Evolutionary conservation across 2,888 invertebrate genomes (phyloP).

Genomic region (Tipula vernalis): DNA sequence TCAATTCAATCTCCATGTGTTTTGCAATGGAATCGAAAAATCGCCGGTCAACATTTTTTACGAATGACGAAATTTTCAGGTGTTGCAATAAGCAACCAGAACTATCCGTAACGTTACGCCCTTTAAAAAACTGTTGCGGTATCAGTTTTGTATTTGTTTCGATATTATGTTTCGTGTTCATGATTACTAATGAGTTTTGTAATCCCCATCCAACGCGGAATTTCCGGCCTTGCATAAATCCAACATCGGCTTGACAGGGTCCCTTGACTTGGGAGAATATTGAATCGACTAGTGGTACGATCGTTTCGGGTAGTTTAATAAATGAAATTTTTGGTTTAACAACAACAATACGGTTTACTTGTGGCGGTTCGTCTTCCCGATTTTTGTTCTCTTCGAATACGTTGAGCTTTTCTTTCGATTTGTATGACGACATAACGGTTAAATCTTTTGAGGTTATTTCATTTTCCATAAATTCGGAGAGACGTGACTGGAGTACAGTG

Average conservation of each 20-base stretch:
- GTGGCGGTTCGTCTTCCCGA: not conserved
- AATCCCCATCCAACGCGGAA: constrained; percentile 67
- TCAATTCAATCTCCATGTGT: constrained; percentile 51
- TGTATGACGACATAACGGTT: not conserved
- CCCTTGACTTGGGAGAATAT: constrained; percentile 26
- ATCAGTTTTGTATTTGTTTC: constrained; percentile 16
- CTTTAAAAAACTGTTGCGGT: constrained; percentile 20
- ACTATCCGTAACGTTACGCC: constrained; percentile 24
- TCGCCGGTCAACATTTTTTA: constrained; percentile 17
- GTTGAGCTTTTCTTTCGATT: not conserved
- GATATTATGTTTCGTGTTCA: constrained; percentile 30
- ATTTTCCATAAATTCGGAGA: not conserved
- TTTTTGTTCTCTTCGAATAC: not conserved
- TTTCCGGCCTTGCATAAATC: constrained; percentile 47
- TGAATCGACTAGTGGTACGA: constrained; percentile 32
- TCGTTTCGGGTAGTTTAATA: constrained; percentile 31
- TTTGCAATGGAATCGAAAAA: constrained; percentile 44
- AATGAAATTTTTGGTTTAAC: constrained; percentile 36
- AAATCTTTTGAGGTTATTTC: not conserved
- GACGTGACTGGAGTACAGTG: not conserved
- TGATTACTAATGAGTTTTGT: constrained; percentile 43
- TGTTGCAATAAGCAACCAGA: constrained; percentile 25
- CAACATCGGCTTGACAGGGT: constrained; percentile 41
- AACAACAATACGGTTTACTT: constrained; percentile 19
- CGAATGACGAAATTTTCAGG: constrained; percentile 24